Evolutionary conservation across 2,797 vertebrate genomes (phyloP), one percentile per base, ranked within the genome.

Genomic region (Channallabes apus): DNA sequence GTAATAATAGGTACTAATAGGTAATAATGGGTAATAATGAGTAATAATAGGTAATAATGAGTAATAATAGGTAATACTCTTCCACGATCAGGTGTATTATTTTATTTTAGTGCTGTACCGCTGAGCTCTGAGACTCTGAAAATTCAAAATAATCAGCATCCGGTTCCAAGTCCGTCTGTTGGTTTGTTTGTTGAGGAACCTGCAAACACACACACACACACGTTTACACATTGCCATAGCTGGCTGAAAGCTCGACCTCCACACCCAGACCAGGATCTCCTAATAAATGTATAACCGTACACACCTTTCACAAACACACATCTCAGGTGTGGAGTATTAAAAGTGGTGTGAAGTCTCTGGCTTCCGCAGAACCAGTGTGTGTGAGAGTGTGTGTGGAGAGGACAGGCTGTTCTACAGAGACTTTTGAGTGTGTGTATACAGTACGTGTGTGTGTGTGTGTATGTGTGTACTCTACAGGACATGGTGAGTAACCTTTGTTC

Each of bases 221-320:
- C 93, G 35, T 90, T 92, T 89, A 93, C 94, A 96, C 64, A 69
- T 35, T 1, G 2, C 9, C 46, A 22, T 15, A 81, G 29, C 65
- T 29, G 54, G 8, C 29, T 54, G 51, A 71, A 59, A 72, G 41
- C 8, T 22, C 59, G 3, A 46, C 94, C 7, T 56, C 54, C 81
- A 82, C 95, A 92, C 95, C 95, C 94, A 92, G 91, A 91, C 82
- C 95, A 95, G 95, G 95, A 96, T 96, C 91, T 94, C 90, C 92
- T 92, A 87, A 95, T 95, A 91, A 95, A 95, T 93, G 93, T 94
- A 94, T 92, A 94, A 92, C 93, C 85, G 89, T 88, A 91, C 93
- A 96, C 95, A 95, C 95, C 95, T 95, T 96, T 93, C 92, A 92
- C 94, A 95, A 96, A 96, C 91, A 96, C 88, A 93, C 94, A 94